A percentile compares a stretch with the other conserved stretches of the same genome.
Evolutionary conservation across 2,888 invertebrate species (phyloP).

Genomic region (Zonitis immaculata): DNA sequence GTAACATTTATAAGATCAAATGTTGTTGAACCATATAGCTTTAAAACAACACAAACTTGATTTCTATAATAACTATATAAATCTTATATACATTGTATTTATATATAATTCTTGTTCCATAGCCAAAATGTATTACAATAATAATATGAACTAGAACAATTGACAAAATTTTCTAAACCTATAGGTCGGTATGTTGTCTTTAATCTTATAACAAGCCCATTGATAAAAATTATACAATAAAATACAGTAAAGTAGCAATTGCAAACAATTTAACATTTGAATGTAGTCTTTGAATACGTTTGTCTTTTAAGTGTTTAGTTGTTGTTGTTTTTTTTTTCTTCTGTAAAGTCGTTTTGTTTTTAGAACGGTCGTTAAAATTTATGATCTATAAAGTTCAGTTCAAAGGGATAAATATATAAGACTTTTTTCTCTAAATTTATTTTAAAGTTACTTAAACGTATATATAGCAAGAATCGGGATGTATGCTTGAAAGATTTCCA

Average conservation of each 20-base stretch:
- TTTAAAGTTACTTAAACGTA: too few relatives aligned
- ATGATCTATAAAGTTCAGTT: slow-evolving; percentile 1
- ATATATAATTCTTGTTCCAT: too few relatives aligned
- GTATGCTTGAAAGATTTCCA: background rate
- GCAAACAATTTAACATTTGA: slow-evolving; percentile 5
- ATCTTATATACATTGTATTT: too few relatives aligned
- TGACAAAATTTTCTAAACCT: too few relatives aligned
- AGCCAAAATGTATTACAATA: too few relatives aligned
- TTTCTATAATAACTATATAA: too few relatives aligned
- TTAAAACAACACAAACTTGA: background rate
- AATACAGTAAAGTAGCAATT: slow-evolving; percentile 7
- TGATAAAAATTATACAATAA: slow-evolving; percentile 28
- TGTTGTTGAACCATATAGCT: slow-evolving; percentile 11
- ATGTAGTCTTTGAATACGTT: background rate
- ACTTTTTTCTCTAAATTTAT: too few relatives aligned
- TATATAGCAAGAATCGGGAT: background rate
- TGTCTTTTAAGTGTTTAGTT: background rate
- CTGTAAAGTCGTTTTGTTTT: background rate
- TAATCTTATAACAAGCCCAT: slow-evolving; percentile 18
- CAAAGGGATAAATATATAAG: slow-evolving; percentile 2
- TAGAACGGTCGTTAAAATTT: background rate
- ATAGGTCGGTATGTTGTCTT: background rate
- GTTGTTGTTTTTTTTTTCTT: too few relatives aligned
- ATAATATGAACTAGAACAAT: too few relatives aligned
- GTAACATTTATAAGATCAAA: background rate